phyloP scores from a whole-genome alignment of 2,888 invertebrate genomes.

The Odontocolon sp. region DNA sequence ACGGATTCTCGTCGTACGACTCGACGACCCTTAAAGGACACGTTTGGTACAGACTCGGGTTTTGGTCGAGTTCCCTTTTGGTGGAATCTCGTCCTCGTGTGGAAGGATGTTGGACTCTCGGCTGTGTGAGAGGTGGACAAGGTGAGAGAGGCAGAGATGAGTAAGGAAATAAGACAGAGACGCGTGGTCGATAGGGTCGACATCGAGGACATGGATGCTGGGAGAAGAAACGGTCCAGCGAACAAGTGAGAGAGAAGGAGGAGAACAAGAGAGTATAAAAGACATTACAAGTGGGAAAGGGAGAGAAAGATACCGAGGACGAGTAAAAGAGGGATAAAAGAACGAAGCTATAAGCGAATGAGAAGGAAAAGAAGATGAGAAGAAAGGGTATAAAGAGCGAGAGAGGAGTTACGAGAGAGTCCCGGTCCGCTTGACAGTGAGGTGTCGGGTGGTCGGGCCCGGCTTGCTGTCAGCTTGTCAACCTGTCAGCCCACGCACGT shows the following conservation, averaged over 20 bases:
- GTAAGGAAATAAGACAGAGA: background rate
- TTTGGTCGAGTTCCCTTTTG: conserved; percentile 49
- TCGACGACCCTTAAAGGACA: conserved; percentile 52
- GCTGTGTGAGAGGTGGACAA: conserved; percentile 21
- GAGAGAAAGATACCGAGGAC: background rate
- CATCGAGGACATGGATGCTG: conserved; percentile 39
- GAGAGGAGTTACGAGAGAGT: conserved; percentile 75
- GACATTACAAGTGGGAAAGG: background rate
- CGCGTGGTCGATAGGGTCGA: conserved; percentile 7
- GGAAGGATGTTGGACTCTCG: conserved; percentile 42
- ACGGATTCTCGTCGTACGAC: conserved; percentile 10
- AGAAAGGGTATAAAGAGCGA: conserved; percentile 1
- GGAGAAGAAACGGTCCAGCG: conserved; percentile 18
- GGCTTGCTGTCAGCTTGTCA: conserved; percentile 78
- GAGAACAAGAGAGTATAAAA: conserved; percentile 3
- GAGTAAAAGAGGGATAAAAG: background rate
- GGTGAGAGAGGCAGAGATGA: background rate
- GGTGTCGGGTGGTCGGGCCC: conserved; percentile 79
- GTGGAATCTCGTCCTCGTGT: conserved; percentile 44
- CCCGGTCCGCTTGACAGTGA: conserved; percentile 75
- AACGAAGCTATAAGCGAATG: background rate
- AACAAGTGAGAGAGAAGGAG: conserved; percentile 28
- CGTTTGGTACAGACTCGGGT: conserved; percentile 28
- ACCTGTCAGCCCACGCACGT: conserved; percentile 79
- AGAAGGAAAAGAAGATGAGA: conserved; percentile 12